phyloP scores from a whole-genome alignment of 2,113 vertebrate species.

The Cyanoderma ruficeps region DNA sequence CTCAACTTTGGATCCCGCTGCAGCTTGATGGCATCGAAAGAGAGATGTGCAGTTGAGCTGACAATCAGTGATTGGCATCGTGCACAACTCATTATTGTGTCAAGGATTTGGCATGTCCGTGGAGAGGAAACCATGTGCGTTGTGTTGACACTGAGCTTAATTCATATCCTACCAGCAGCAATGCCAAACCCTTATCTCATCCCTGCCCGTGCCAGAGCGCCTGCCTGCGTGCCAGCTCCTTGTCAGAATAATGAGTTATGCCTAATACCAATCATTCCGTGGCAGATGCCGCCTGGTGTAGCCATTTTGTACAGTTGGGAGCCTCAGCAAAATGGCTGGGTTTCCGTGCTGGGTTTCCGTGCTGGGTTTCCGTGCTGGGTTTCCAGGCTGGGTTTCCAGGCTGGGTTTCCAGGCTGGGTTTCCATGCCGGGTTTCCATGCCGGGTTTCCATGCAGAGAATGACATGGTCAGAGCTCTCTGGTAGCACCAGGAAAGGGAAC shows the following conservation, averaged over 20 bases:
- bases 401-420: background rate
- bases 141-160: conserved; percentile 39
- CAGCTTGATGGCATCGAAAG: conserved; percentile 21
- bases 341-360: background rate
- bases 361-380: background rate
- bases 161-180: conserved; percentile 1
- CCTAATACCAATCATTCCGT: conserved; percentile 38
- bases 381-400: background rate
- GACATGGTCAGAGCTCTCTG: accelerated
- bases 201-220: background rate
- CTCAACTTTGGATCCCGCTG: background rate
- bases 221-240: conserved; percentile 26
- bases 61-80: conserved; percentile 34
- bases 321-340: background rate
- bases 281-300: conserved; percentile 44
- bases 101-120: conserved; percentile 48
- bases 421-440: accelerated
- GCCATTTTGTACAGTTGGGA: conserved; percentile 37
- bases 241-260: conserved; percentile 57
- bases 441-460: background rate
- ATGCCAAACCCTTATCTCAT: conserved; percentile 58
- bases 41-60: conserved; percentile 38
- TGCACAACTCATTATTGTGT: conserved; percentile 44
- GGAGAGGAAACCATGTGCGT: conserved; percentile 35
- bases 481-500: no score